Percentiles rank a stretch among this genome's conserved stretches.
Conservation (phyloP, 2,113 vertebrate species). For the Lasiurus borealis region DNA sequence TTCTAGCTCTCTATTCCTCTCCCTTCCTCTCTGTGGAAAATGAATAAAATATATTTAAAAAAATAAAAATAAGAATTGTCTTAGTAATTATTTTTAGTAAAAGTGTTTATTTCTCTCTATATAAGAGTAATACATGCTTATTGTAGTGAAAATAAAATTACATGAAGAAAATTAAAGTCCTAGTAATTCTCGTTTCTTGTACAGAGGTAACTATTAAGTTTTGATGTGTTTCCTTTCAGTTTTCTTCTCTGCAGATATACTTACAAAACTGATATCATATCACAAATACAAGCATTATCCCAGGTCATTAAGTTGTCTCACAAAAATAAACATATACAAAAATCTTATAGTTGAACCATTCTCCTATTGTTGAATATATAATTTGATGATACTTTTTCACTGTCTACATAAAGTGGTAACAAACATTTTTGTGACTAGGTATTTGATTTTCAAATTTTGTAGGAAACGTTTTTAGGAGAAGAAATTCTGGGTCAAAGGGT, state of each 20-base stretch:
- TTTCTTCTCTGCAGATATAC: conserved; percentile 21
- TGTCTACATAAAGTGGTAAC: conserved; percentile 21
- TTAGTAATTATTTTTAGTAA: not conserved
- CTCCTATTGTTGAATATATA: conserved; percentile 19
- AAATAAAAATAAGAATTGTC: not conserved
- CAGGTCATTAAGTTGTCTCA: conserved; percentile 30
- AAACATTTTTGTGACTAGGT: conserved; percentile 48
- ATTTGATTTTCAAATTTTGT: conserved; percentile 48
- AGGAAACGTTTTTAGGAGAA: not conserved
- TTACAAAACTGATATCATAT: conserved; percentile 5
- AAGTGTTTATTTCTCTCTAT: conserved; percentile 26
- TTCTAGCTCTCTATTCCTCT: too few species aligned
- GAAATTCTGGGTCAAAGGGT: conserved; percentile 13
- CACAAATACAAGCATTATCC: not conserved
- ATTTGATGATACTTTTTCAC: conserved; percentile 8
- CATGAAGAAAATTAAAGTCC: conserved; percentile 19
- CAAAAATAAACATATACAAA: conserved; percentile 1
- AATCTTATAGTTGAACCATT: conserved; percentile 25
- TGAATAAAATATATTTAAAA: too few species aligned
- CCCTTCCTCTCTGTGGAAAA: too few species aligned
- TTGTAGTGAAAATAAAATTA: conserved; percentile 24
- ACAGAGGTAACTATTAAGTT: conserved; percentile 41
- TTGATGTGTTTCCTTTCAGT: conserved; percentile 25
- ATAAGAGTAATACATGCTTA: not conserved
- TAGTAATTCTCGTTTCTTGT: conserved; percentile 19